Conservation (phyloP, 2,113 vertebrate species). For the Procavia capensis region DNA sequence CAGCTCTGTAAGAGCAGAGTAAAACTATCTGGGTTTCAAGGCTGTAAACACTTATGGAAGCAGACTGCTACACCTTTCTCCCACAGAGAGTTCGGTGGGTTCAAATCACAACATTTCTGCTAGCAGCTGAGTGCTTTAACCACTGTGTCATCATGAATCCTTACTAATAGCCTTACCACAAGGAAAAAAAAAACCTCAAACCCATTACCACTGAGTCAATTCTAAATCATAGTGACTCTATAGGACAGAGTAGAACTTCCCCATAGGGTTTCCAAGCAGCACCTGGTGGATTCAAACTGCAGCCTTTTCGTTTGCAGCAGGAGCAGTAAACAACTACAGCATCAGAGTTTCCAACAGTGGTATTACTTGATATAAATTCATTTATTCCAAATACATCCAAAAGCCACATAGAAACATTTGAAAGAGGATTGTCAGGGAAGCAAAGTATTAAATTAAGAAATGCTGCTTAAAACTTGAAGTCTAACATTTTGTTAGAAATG, state of each 20-base stretch:
- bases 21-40: not conserved
- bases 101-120: too few species aligned
- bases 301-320: not conserved
- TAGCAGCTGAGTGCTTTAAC: too few species aligned
- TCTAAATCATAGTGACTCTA: too few species aligned
- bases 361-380: slow-evolving; percentile 41
- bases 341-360: not conserved
- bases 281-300: not conserved
- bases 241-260: too few species aligned
- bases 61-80: not conserved
- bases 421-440: not conserved
- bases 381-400: slow-evolving; percentile 45
- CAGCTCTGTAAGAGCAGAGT: not conserved
- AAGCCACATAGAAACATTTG: not conserved
- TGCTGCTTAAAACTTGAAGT: slow-evolving; percentile 53
- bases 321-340: not conserved
- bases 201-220: too few species aligned
- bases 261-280: not conserved
- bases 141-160: too few species aligned
- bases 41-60: not conserved
- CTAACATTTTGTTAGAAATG: not conserved
- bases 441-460: not conserved
- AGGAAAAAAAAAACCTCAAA: too few species aligned
- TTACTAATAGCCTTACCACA: too few species aligned
- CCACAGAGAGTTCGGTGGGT: not conserved